phyloP scores from a whole-genome alignment of 2,888 invertebrate species.

The Nematopogon swammerdamellus region DNA sequence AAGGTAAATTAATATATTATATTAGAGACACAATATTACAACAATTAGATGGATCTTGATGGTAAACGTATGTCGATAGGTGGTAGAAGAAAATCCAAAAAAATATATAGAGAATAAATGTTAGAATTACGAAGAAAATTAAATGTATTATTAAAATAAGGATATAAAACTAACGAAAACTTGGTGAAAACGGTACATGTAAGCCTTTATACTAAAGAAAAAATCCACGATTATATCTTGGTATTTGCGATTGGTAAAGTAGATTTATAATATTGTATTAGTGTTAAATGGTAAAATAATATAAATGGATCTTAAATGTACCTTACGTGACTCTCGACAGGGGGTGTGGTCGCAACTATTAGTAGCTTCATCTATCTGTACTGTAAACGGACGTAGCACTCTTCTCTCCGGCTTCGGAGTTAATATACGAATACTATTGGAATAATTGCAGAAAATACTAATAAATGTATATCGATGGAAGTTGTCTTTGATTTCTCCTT shows the following conservation, averaged over 20 bases:
- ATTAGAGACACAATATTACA: slow-evolving; percentile 18
- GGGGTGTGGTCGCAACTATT: slow-evolving; percentile 36
- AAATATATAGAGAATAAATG: slow-evolving; percentile 38
- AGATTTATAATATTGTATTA: slow-evolving; percentile 27
- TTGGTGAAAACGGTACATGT: slow-evolving; percentile 54
- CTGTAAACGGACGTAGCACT: background rate
- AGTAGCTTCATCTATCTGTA: background rate
- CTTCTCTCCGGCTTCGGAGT: no score
- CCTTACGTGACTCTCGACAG: slow-evolving; percentile 37
- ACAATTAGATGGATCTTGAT: slow-evolving; percentile 31
- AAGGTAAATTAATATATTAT: slow-evolving; percentile 22
- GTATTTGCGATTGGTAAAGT: slow-evolving; percentile 54
- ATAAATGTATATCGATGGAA: slow-evolving; percentile 52
- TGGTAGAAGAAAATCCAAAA: slow-evolving; percentile 37
- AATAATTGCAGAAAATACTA: slow-evolving; percentile 52
- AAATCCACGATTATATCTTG: slow-evolving; percentile 20
- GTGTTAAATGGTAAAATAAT: slow-evolving; percentile 18
- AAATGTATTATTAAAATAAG: slow-evolving; percentile 48
- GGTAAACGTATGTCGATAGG: slow-evolving; percentile 56
- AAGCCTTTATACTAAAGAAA: slow-evolving; percentile 44
- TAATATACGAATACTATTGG: slow-evolving; percentile 25
- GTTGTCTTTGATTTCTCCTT: slow-evolving; percentile 15
- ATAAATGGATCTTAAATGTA: slow-evolving; percentile 40
- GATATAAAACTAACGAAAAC: slow-evolving; percentile 40
- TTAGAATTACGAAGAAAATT: slow-evolving; percentile 38